These are phyloP conservation scores for Hepsetus odoe DNA, from an alignment of 2,113 vertebrate genomes.

Conservation along the genomic window DNA sequence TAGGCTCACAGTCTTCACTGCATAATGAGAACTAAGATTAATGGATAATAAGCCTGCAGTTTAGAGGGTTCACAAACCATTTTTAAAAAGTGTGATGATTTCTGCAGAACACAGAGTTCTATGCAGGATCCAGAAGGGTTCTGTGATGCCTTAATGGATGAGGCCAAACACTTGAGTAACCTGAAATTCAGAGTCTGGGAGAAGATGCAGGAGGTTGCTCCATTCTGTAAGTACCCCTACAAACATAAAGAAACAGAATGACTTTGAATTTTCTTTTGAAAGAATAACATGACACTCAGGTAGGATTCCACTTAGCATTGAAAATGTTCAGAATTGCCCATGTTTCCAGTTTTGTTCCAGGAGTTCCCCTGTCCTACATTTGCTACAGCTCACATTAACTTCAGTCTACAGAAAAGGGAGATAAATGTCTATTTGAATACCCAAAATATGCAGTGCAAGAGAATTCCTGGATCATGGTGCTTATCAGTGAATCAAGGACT, in stretches of 20 bases:
- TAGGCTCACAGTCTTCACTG: not conserved
- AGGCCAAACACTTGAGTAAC: slow-evolving; percentile 69
- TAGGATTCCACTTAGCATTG: no score
- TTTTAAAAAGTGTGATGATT: slow-evolving; percentile 12
- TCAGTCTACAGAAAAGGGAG: no score
- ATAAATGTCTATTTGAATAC: no score
- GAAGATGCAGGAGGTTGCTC: slow-evolving; percentile 65
- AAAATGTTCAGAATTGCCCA: no score
- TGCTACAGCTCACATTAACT: no score
- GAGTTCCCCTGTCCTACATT: no score
- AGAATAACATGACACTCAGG: not conserved
- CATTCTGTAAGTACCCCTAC: slow-evolving; percentile 68
- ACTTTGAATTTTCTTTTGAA: not conserved
- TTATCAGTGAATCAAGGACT: no score
- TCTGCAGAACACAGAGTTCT: slow-evolving; percentile 60
- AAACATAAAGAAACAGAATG: not conserved
- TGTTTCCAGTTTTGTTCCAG: no score
- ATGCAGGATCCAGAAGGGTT: slow-evolving; percentile 53
- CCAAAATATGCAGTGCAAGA: no score
- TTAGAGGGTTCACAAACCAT: not conserved
- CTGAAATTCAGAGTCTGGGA: slow-evolving; percentile 73
- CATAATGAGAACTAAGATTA: not conserved
- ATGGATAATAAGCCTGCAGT: not conserved
- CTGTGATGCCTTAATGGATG: slow-evolving; percentile 66
- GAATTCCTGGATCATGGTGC: no score